Evolutionary conservation across 2,888 invertebrate genomes (phyloP), one percentile per base, ranked within the genome.

Genomic region (Beris morrisii): DNA sequence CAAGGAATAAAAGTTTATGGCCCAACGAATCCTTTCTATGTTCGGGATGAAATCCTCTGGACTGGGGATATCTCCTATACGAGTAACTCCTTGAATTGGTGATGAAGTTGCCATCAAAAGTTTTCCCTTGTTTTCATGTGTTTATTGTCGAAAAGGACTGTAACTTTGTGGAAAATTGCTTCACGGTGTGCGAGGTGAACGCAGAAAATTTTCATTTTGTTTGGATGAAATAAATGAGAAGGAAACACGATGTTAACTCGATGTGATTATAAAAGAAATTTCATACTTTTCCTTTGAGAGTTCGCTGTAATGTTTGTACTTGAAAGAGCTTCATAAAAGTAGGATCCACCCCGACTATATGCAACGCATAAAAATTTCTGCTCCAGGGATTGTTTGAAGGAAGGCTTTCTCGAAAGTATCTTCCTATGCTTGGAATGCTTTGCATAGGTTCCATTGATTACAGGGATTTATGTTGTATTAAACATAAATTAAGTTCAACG

Each of bases 51-150:
- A 38, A 38, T 5, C 38, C 38, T 3, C 38, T 38, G 38, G 38
- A 38, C 38, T 38, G 38, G 7, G 22, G 38, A 38, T 38, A 38
- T 38, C 38, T 1, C 5, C 38, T 38, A 9, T 38, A 38, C 38
- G 9, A 58, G 45, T 46, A 45, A 45, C 44, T 46, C 57, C 44
- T 58, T 44, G 43, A 45, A 58, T 50, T 30, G 13, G 13, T 13
- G 59, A 59, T 59, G 59, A 59, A 59, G 59, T 50, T 59, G 59
- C 59, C 12, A 50, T 59, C 59, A 50, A 59, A 58, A 59, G 43
- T 59, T 59, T 59, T 32, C 38, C 12, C 15, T 22, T 59, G 43
- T 48, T 28, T 50, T 59, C 59, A 22, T 50, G 32, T 22, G 32
- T 59, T 32, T 32, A 59, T 50, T 59, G 48, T 32, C 32, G 15